Conservation (phyloP, 2,888 invertebrate species). For the Conchocele bisecta region DNA sequence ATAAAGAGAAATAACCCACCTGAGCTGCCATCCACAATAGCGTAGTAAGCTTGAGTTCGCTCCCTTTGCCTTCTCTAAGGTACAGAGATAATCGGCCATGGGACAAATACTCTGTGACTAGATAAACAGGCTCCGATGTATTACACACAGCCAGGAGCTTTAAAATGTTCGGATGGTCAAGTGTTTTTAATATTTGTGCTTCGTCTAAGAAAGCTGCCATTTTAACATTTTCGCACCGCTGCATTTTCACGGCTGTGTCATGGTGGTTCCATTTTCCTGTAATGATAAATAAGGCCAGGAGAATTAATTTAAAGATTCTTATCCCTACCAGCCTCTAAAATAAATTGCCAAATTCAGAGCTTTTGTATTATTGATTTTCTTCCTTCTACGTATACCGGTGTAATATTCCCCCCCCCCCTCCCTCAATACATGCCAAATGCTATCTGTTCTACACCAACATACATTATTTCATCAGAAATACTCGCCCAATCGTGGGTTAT, state of each 20-base stretch:
- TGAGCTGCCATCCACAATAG: conserved; percentile 98
- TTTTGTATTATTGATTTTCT: too few relatives aligned
- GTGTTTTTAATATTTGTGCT: conserved; percentile 81
- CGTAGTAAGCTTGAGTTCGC: conserved; percentile 89
- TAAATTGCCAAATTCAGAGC: not conserved
- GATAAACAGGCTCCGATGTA: conserved; percentile 93
- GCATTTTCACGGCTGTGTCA: conserved; percentile 99
- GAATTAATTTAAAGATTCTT: not conserved
- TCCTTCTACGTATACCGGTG: too few relatives aligned
- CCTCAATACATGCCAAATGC: too few relatives aligned
- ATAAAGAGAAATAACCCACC: too few relatives aligned
- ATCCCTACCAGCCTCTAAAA: too few relatives aligned
- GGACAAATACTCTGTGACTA: conserved; percentile 96
- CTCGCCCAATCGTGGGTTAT: too few relatives aligned
- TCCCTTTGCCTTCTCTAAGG: conserved; percentile 86
- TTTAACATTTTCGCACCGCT: conserved; percentile 94
- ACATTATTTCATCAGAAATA: too few relatives aligned
- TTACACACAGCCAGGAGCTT: conserved; percentile 96
- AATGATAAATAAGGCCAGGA: conserved; percentile 22
- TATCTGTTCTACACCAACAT: too few relatives aligned
- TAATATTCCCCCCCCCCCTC: too few relatives aligned
- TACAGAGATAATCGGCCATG: conserved; percentile 97
- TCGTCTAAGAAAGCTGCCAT: conserved; percentile 98
- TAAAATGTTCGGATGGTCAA: conserved; percentile 88
- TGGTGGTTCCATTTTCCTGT: conserved; percentile 94